These are phyloP conservation scores for Dicentrarchus labrax DNA, from an alignment of 2,113 vertebrate genomes.

Conservation along the genomic window DNA sequence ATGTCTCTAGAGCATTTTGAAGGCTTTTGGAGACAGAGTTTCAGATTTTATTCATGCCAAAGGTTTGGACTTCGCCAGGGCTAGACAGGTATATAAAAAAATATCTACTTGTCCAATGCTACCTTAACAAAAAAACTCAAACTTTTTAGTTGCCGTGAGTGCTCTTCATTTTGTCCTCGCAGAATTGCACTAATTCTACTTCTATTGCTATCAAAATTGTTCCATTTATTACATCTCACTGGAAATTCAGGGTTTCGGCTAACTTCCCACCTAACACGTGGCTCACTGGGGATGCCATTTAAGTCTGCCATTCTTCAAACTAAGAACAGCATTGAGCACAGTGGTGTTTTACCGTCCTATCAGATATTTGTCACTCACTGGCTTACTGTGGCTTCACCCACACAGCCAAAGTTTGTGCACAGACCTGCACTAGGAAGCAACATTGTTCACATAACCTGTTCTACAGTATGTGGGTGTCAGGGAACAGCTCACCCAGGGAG, in stretches of 20 bases:
- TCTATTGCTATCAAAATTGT: neutral
- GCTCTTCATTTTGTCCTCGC: neutral
- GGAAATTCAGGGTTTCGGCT: neutral
- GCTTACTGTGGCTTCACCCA: constrained; percentile 58
- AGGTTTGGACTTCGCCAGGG: neutral
- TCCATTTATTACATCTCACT: neutral
- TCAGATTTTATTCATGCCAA: neutral
- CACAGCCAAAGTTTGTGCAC: constrained; percentile 53
- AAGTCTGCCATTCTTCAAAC: no score
- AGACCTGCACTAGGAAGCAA: constrained; percentile 37
- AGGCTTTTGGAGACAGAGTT: neutral
- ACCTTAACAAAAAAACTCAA: neutral
- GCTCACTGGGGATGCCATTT: constrained; percentile 15
- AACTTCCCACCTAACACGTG: constrained; percentile 7
- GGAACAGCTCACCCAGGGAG: constrained; percentile 60
- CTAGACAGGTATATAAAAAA: neutral
- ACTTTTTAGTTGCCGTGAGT: constrained; percentile 1
- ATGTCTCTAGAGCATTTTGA: neutral
- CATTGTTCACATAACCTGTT: constrained; percentile 66
- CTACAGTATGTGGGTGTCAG: constrained; percentile 68
- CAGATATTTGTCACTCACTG: constrained; percentile 62
- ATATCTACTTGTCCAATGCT: constrained; percentile 2
- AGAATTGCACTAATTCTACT: neutral
- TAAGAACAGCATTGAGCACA: constrained; percentile 5
- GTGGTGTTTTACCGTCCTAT: neutral